A percentile compares a stretch with the other conserved stretches of the same genome.
Conservation (phyloP, 2,113 vertebrate genomes). For the Symphodus melops region DNA sequence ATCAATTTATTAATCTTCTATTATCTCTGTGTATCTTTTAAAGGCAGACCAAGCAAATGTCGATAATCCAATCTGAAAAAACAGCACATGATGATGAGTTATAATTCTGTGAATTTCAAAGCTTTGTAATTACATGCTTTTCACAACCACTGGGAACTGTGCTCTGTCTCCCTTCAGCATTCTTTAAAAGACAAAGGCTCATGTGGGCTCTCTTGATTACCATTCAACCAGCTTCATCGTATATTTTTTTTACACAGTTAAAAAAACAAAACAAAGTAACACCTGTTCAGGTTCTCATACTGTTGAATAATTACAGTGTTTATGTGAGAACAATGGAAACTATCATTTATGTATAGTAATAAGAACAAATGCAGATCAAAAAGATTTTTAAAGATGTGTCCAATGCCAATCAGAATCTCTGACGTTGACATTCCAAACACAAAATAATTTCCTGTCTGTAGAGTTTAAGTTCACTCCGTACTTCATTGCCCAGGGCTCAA, state of each 20-base stretch:
- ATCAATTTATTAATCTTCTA: not conserved
- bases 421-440: constrained; percentile 25
- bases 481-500: constrained; percentile 57
- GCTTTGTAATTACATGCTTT: constrained; percentile 70
- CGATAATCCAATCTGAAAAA: constrained; percentile 20
- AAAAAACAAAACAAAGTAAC: constrained; percentile 10
- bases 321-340: not conserved
- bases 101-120: constrained; percentile 49
- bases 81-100: constrained; percentile 43
- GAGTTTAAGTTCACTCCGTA: constrained; percentile 56
- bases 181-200: constrained; percentile 51
- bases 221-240: constrained; percentile 33
- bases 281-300: not conserved
- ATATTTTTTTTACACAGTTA: not conserved
- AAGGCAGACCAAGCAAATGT: constrained; percentile 11
- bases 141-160: constrained; percentile 29
- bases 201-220: constrained; percentile 58
- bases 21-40: not conserved
- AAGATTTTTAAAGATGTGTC: not conserved
- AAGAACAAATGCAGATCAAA: not conserved
- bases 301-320: not conserved
- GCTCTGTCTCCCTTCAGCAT: constrained; percentile 25
- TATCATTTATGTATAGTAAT: not conserved
- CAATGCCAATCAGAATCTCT: constrained; percentile 44
- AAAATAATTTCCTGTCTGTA: constrained; percentile 48